phyloP scores from a whole-genome alignment of 1,140 invertebrate genomes.

The Meloidogyne hapla region DNA sequence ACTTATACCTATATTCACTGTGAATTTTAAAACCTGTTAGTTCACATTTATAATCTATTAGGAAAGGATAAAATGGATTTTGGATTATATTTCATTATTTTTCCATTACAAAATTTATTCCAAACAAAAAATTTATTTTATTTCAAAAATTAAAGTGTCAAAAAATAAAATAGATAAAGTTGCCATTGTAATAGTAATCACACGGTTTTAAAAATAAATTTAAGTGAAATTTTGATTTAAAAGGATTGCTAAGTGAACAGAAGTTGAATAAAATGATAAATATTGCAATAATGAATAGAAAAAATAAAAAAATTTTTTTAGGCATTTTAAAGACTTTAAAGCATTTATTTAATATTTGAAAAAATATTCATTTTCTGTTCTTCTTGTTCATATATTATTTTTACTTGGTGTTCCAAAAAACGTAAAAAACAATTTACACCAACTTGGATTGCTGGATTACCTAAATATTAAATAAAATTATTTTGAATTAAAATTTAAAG shows the following conservation, averaged over 20 bases:
- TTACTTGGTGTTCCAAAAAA: conserved; percentile 11
- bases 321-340: neutral
- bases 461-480: neutral
- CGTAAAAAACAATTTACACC: conserved; percentile 11
- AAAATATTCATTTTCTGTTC: neutral
- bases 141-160: no score
- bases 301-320: neutral
- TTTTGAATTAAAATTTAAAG: neutral
- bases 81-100: no score
- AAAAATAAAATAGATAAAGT: neutral
- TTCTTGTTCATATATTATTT: conserved; percentile 12
- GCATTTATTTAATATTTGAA: no score
- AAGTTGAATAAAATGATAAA: neutral
- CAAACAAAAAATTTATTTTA: no score
- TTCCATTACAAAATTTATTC: no score
- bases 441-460: conserved; percentile 26
- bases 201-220: neutral
- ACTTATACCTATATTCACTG: no score
- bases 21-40: no score
- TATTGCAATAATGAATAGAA: neutral
- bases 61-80: no score
- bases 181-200: neutral
- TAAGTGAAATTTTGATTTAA: neutral
- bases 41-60: no score
- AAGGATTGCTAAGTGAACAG: neutral